These are phyloP conservation scores for Periophthalmus magnuspinnatus DNA, from an alignment of 2,797 vertebrate species.

Conservation along the genomic window DNA sequence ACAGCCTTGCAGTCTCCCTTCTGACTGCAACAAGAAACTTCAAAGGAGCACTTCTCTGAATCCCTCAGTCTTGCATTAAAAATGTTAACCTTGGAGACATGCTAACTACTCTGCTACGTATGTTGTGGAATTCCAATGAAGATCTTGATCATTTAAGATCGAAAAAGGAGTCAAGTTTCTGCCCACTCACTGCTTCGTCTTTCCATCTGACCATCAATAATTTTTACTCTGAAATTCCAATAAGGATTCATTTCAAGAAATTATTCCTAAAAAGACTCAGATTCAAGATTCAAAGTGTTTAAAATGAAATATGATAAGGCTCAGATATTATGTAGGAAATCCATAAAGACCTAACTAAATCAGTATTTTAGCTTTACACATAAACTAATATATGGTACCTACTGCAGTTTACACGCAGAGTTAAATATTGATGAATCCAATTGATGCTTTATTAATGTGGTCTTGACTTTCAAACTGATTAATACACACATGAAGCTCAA, in stretches of 20 bases:
- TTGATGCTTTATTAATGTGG: neutral
- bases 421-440: neutral
- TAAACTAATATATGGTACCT: neutral
- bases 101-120: conserved; percentile 70
- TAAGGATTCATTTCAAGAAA: conserved; percentile 23
- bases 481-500: neutral
- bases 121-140: conserved; percentile 78
- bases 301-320: neutral
- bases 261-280: conserved; percentile 32
- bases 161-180: conserved; percentile 45
- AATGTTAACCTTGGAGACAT: conserved; percentile 84
- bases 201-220: conserved; percentile 26
- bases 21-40: conserved; percentile 81
- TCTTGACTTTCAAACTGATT: neutral
- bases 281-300: conserved; percentile 22
- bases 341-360: conserved; percentile 13
- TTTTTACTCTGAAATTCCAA: conserved; percentile 15
- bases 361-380: conserved; percentile 16
- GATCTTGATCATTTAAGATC: conserved; percentile 60
- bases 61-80: conserved; percentile 82
- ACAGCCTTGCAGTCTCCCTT: conserved; percentile 77
- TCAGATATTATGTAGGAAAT: conserved; percentile 22
- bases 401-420: neutral
- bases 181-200: conserved; percentile 28
- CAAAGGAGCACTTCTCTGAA: conserved; percentile 79